A percentile compares a stretch with the other conserved stretches of the same genome.
Conservation (phyloP, 53 echinoderm and acorn worm genomes). For the Astropecten irregularis region DNA sequence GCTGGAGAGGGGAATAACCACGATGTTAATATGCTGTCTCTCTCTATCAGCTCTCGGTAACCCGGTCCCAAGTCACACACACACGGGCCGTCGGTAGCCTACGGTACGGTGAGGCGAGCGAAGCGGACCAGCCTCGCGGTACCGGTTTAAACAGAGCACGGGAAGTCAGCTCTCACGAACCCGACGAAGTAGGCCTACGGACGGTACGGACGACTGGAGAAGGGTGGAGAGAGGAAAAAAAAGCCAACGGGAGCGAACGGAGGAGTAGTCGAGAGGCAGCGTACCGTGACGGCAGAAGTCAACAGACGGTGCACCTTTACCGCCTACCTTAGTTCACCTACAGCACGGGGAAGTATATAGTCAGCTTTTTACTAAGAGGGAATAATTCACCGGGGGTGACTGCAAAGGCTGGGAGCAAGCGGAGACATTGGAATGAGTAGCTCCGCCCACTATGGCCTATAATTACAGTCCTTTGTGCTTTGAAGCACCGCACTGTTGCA, state of each 20-base stretch:
- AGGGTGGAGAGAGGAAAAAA: no score
- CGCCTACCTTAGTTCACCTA: constrained; percentile 55
- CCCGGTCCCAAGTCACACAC: no score
- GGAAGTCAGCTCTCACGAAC: no score
- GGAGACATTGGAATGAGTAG: constrained; percentile 59
- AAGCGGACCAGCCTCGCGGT: background rate
- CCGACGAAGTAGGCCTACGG: background rate
- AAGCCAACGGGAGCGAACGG: no score
- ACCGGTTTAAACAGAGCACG: constrained; percentile 5
- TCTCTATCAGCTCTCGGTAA: no score
- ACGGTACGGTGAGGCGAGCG: constrained; percentile 18
- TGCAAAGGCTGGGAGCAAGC: no score
- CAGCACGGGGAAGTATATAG: constrained; percentile 12
- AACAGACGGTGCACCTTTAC: constrained; percentile 13
- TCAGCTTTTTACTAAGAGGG: background rate
- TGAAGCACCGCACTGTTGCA: constrained; percentile 53
- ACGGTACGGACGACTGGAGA: background rate
- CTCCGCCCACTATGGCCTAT: constrained; percentile 65
- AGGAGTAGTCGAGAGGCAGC: background rate
- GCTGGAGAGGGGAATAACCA: background rate
- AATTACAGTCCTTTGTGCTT: constrained; percentile 65
- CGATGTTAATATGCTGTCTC: background rate
- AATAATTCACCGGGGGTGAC: constrained; percentile 46
- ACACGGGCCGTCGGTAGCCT: no score
- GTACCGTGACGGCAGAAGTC: constrained; percentile 30